phyloP scores from a whole-genome alignment of 2,888 invertebrate genomes.

The Agrotis clavis region DNA sequence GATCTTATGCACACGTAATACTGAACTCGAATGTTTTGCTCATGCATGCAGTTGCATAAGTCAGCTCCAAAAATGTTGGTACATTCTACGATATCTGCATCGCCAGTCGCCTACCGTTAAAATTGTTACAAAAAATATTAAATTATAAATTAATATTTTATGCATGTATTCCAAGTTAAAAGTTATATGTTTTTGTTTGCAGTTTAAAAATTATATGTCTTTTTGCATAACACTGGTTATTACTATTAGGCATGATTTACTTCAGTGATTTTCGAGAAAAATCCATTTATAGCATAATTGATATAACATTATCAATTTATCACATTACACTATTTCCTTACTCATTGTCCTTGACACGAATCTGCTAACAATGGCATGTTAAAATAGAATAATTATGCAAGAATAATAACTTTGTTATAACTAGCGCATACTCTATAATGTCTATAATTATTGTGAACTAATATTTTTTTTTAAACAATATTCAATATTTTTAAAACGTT shows the following conservation, averaged over 20 bases:
- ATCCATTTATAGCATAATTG: neutral
- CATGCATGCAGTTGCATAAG: neutral
- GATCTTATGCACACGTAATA: neutral
- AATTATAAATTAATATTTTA: too few relatives aligned
- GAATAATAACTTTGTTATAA: slow-evolving; percentile 30
- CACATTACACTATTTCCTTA: slow-evolving; percentile 32
- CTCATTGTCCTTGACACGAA: slow-evolving; percentile 48
- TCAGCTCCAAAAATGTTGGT: neutral
- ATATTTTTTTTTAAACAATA: too few relatives aligned
- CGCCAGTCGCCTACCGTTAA: neutral
- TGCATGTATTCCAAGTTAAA: too few relatives aligned
- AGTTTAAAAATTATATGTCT: too few relatives aligned
- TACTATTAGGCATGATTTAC: neutral
- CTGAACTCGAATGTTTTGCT: neutral
- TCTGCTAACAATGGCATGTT: slow-evolving; percentile 32
- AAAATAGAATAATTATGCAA: slow-evolving; percentile 42
- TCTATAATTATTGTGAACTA: too few relatives aligned
- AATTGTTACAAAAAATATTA: neutral
- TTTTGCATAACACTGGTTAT: neutral
- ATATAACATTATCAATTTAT: slow-evolving; percentile 22
- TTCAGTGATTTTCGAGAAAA: neutral
- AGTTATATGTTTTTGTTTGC: too few relatives aligned
- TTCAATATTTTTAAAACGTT: too few relatives aligned
- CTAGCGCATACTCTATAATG: neutral
- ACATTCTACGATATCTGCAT: neutral